Evolutionary conservation across 2,888 invertebrate species (phyloP), one percentile per base, ranked within the genome.

Genomic region (Mythimna ferrago): DNA sequence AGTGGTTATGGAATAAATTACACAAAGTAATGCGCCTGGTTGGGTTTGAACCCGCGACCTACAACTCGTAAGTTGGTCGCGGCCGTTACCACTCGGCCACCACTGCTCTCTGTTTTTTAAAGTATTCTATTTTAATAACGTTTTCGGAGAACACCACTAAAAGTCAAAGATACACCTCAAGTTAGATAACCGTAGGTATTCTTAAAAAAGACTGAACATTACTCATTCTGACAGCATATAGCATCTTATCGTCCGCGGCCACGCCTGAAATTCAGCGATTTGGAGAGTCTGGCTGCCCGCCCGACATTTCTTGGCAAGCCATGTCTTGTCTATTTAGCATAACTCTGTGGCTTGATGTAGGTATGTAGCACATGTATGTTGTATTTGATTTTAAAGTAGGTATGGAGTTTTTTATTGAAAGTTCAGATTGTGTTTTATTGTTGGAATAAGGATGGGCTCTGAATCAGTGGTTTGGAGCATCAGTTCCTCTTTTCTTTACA

Each of bases 261-360:
- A 63, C 61, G 71, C 63, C 64, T 71, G 64, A 69, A 70, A 73
- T 21, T 75, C 72, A 57, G 54, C 61, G 35, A 78, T 73, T 62
- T 67, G 41, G 48, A 63, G 58, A 73, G 57, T 14, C 85, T 85
- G 85, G 85, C 87, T 54, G 5, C 21, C 0, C 61, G 87, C 85
- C 87, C 83, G 65, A 54, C 48, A 77, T 85, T 80, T 80, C 76
- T 86, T 86, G 87, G 87, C 85, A 80, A 48, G 21, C 14, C 9
- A 1, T 53, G 63, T 66, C 54, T 80, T 73, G 32, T 62, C 57
- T 65, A 78, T 73, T 80, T 73, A 71, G 53, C 44, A 62, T 57
- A 57, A 67, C 48, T 73, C 32, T 21, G 16, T 60, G 35, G 35
- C 11, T 64, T 58, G 14, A 35, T 66, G 38, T 48, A 48, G 32